Conservation (phyloP, 2,113 vertebrate species). For the Cyanocitta stelleri region DNA sequence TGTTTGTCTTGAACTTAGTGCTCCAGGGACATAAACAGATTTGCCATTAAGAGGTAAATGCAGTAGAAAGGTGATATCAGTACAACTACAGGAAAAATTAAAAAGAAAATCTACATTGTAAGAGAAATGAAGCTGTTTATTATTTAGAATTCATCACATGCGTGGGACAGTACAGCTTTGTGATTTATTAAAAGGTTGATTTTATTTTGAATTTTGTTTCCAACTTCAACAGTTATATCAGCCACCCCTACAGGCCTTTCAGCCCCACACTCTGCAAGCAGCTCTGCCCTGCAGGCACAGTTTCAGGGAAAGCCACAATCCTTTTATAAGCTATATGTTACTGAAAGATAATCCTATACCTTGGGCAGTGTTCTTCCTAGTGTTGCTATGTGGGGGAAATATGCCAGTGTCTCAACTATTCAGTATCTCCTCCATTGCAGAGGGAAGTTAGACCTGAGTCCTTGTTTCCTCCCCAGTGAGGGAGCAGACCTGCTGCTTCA, state of each 20-base stretch:
- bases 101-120: not conserved
- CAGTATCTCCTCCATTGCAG: not conserved
- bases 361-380: not conserved
- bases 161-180: not conserved
- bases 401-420: not conserved
- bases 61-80: not conserved
- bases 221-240: not conserved
- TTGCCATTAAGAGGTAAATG: not conserved
- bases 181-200: not conserved
- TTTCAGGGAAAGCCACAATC: not conserved
- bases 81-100: not conserved
- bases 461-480: not conserved
- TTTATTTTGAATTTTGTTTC: not conserved
- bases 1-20: not conserved
- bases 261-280: not conserved
- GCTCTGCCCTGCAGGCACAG: not conserved
- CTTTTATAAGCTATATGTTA: not conserved
- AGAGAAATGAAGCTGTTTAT: not conserved
- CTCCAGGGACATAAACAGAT: not conserved
- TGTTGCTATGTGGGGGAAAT: not conserved
- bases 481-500: not conserved
- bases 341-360: not conserved
- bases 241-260: not conserved
- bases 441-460: not conserved
- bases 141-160: not conserved